Base-by-base conservation (phyloP, 2,113 vertebrate genomes). In the Narcine bancroftii region DNA sequence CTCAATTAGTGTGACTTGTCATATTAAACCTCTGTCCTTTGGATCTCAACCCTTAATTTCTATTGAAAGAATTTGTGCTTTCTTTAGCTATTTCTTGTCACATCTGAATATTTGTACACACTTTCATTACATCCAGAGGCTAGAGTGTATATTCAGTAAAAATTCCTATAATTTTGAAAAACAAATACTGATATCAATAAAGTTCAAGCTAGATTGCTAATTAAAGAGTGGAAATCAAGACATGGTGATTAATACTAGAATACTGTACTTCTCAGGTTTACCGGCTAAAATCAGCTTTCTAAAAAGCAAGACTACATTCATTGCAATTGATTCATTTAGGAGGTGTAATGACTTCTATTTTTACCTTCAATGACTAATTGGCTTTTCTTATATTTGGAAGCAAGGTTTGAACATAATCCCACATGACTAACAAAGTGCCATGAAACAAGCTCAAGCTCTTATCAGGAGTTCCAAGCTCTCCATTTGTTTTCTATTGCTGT, bases 351-450 rank as follows among this genome's bases (percentile, higher is more conserved):
- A 53, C 13, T 87, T 66, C 89, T 69, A 45, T 45, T 91, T 91
- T 91, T 69, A 91, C 6, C 63, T 15, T 65, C 65, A 69, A 69
- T 91, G 89, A 11, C 24, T 45, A 47, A 66, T 69, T 9, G 19
- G 63, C 24, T 69, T 87, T 53, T 87, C 29, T 53, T 87, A 60
- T 15, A n/a, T 36, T 66, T 66, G 65, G 36, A 91, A 66, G 24
- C 36, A 24, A 69, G 87, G 11, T 2, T 69, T 65, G n/a, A 56
- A 65, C 56, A 39, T 26, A 65, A 56, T 65, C 36, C 60, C 85
- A 65, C 36, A 65, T 89, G 85, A 65, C 36, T 47, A 29, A 69
- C 89, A 91, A 91, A 91, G 89, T 19, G 24, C 63, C 24, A 87
- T 9, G 6, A 19, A 69, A 91, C 89, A 91, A 45, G 2, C 36